Conservation (phyloP, 2,888 invertebrate genomes). For the Eutolmus rufibarbis region DNA sequence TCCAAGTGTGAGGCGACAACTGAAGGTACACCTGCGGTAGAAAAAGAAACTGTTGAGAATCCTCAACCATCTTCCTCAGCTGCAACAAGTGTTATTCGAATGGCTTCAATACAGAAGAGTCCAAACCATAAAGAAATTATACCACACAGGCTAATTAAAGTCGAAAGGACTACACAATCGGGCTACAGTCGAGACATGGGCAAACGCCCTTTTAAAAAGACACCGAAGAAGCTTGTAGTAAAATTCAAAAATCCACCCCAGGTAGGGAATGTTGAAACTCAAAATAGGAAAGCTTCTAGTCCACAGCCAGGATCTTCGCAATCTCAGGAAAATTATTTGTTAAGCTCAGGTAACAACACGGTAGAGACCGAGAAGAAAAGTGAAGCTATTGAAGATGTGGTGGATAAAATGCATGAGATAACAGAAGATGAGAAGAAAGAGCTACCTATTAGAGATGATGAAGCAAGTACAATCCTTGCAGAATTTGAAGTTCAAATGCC, state of each 20-base stretch:
- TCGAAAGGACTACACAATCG: background rate
- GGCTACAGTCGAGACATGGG: background rate
- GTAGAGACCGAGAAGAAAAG: background rate
- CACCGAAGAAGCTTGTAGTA: conserved; percentile 59
- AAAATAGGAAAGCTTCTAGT: background rate
- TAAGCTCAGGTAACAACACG: background rate
- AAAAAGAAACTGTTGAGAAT: background rate
- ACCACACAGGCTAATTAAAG: background rate
- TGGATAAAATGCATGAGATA: background rate
- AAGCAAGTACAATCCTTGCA: background rate
- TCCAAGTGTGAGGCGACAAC: conserved; percentile 45
- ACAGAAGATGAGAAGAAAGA: background rate
- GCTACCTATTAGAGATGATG: background rate
- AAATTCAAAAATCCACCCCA: conserved; percentile 49
- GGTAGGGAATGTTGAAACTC: background rate
- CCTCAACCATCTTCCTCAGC: conserved; percentile 49
- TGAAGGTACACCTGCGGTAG: background rate
- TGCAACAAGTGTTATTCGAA: conserved; percentile 61
- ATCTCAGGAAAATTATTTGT: background rate
- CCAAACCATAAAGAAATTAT: background rate
- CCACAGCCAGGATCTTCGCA: background rate
- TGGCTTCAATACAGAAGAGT: conserved; percentile 53
- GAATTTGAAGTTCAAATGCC: background rate
- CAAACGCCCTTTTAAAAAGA: conserved; percentile 51
- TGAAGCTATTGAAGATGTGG: background rate